Conservation (phyloP, 2,113 vertebrate species). For the Boleophthalmus pectinirostris region DNA sequence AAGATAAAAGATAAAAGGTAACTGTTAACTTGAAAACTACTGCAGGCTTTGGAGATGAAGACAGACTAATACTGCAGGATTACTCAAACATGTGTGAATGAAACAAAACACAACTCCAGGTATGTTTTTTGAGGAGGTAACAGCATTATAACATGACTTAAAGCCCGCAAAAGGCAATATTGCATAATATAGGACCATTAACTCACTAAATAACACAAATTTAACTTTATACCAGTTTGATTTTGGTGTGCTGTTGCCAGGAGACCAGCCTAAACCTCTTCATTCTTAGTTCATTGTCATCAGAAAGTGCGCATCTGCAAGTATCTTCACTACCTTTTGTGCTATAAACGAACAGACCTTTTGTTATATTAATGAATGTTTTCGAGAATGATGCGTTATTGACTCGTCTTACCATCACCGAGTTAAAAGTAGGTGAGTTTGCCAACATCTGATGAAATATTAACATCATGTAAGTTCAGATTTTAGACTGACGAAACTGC, state of each 20-base stretch:
- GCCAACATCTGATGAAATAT: conserved; percentile 59
- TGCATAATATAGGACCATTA: no score
- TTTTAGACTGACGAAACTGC: conserved; percentile 2
- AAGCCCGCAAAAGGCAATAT: no score
- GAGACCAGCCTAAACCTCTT: conserved; percentile 4
- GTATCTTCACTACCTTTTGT: background rate
- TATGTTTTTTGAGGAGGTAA: no score
- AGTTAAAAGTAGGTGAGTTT: conserved; percentile 42
- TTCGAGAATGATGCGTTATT: background rate
- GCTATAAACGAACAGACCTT: no score
- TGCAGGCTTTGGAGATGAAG: no score
- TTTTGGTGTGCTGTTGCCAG: conserved; percentile 12
- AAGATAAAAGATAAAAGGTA: no score
- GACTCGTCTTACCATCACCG: conserved; percentile 26
- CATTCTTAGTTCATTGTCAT: background rate
- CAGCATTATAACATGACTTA: no score
- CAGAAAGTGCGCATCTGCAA: background rate
- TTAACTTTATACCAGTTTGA: background rate
- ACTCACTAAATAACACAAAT: no score
- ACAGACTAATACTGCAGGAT: no score
- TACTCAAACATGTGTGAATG: no score
- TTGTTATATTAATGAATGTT: background rate
- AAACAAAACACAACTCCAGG: no score
- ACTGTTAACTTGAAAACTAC: no score
- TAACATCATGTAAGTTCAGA: conserved; percentile 24